phyloP scores from a whole-genome alignment of 2,113 vertebrate species.

The Myodes glareolus region DNA sequence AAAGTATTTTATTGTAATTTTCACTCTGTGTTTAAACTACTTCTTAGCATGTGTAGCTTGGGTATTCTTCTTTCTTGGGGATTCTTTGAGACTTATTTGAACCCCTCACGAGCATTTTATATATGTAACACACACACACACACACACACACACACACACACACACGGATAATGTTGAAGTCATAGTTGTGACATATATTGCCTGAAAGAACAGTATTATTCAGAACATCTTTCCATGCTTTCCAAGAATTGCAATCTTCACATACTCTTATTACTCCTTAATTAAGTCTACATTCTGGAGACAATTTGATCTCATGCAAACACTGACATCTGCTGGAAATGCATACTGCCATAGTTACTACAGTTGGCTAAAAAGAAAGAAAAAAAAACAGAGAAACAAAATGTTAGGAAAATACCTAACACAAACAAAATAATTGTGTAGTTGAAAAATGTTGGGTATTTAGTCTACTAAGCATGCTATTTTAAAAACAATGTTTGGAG shows the following conservation, averaged over 20 bases:
- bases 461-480: neutral
- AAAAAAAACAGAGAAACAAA: neutral
- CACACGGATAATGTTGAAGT: neutral
- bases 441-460: neutral
- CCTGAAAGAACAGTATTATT: neutral
- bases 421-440: neutral
- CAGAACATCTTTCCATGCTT: neutral
- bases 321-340: slow-evolving; percentile 79
- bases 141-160: neutral
- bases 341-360: neutral
- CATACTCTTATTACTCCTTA: neutral
- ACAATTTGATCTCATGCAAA: slow-evolving; percentile 53
- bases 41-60: neutral
- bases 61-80: neutral
- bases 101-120: neutral
- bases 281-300: neutral
- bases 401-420: neutral
- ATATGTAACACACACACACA: neutral
- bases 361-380: neutral
- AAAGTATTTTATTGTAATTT: neutral
- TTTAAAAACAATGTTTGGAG: neutral
- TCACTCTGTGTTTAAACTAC: neutral
- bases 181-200: neutral
- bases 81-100: neutral
- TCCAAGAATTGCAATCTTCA: neutral